Base-by-base conservation (phyloP, 2,888 invertebrate species). In the Drosophila merina region DNA sequence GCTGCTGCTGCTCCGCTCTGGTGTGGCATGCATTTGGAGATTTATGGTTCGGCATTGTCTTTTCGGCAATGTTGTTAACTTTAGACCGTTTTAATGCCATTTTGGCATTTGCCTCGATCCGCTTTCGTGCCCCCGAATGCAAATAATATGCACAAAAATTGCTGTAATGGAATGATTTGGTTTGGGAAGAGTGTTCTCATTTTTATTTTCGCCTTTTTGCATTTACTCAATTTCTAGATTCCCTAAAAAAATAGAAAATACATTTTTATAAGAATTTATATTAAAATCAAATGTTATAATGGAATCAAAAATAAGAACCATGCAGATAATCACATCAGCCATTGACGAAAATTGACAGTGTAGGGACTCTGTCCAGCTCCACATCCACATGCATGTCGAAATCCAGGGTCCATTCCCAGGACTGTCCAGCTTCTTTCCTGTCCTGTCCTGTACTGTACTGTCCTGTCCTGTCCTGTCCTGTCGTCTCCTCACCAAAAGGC, bases 11-110 rank as follows among this genome's bases (percentile, higher is more conserved):
- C n/a, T 10, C 56, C 63, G 76, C 77, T 67, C 74, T 81, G 83
- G 81, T 81, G 81, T 86, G 85, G 82, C 86, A 88, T 84, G 85
- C 88, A 87, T 79, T 74, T 72, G 82, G 72, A 87, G 87, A 88
- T 88, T 88, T 87, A 88, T 85, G 86, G 76, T 72, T 82, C 76
- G 72, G 85, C 85, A 85, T 85, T 85, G 85, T 85, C 62, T 71
- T 71, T 64, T 62, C 57, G 78, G 68, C 84, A 77, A 79, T 79
- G 85, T 86, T 81, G 86, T 84, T 86, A 83, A 75, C 76, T 81
- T 74, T 74, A 64, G 69, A 63, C 67, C 52, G 42, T 44, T 57
- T 67, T 47, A 56, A 52, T 58, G 76, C 33, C 69, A 72, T 70
- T 79, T 73, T 70, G 70, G 58, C 62, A 75, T 84, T 87, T 85